Evolutionary conservation across 2,888 invertebrate species (phyloP).

Genomic region (Boloria selene): DNA sequence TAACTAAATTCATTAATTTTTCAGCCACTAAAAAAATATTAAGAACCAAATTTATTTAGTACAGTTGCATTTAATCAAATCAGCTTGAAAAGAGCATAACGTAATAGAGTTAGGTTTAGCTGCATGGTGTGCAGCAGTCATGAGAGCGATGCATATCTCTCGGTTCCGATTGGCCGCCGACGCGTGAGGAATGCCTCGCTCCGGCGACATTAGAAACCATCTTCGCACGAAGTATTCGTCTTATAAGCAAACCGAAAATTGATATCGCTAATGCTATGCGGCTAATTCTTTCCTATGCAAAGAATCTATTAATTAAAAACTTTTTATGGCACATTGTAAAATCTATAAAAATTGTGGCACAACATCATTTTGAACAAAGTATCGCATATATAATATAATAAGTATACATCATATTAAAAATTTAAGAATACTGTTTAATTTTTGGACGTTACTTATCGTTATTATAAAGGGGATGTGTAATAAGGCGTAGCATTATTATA

Average conservation of each 20-base stretch:
- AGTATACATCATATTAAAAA: too few species aligned
- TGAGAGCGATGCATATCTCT: slow-evolving; percentile 57
- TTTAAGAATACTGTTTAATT: too few species aligned
- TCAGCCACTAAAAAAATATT: too few species aligned
- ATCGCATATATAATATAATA: too few species aligned
- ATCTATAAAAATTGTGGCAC: too few species aligned
- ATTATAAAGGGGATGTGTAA: too few species aligned
- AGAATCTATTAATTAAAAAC: not conserved
- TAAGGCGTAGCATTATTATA: too few species aligned
- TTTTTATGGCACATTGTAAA: too few species aligned
- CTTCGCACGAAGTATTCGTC: slow-evolving; percentile 45
- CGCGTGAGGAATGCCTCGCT: slow-evolving; percentile 74
- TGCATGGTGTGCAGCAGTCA: slow-evolving; percentile 24
- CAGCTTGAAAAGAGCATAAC: not conserved
- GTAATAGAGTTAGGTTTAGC: slow-evolving; percentile 5
- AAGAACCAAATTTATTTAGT: not conserved
- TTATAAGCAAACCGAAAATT: slow-evolving; percentile 29
- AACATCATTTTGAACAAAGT: too few species aligned
- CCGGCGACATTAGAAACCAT: slow-evolving; percentile 70
- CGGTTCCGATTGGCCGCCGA: slow-evolving; percentile 73
- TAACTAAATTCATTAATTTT: too few species aligned
- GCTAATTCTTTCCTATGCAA: not conserved
- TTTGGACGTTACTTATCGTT: too few species aligned
- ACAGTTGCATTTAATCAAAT: not conserved
- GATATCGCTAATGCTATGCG: slow-evolving; percentile 1